Evolutionary conservation across 2,888 invertebrate genomes (phyloP).

Genomic region (Hypolimnas misippus): DNA sequence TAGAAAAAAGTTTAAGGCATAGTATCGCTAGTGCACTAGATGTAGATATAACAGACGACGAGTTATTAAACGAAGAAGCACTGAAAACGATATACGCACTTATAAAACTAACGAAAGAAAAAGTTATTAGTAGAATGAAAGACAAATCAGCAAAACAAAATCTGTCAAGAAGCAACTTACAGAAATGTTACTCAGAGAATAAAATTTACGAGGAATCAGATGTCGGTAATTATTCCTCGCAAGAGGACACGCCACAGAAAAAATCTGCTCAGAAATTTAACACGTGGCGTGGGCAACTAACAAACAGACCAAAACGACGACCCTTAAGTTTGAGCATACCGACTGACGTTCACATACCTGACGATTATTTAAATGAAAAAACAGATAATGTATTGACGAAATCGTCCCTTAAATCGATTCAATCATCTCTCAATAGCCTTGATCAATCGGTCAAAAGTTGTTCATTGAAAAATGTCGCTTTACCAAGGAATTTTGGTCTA

Average conservation of each 20-base stretch:
- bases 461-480: slow-evolving; percentile 73
- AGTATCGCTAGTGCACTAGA: slow-evolving; percentile 67
- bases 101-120: slow-evolving; percentile 78
- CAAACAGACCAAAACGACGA: slow-evolving; percentile 61
- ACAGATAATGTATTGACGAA: slow-evolving; percentile 55
- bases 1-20: slow-evolving; percentile 54
- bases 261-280: slow-evolving; percentile 66
- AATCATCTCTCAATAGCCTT: slow-evolving; percentile 69
- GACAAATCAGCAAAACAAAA: slow-evolving; percentile 63
- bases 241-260: slow-evolving; percentile 71
- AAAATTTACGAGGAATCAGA: slow-evolving; percentile 70
- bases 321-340: slow-evolving; percentile 79
- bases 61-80: slow-evolving; percentile 79
- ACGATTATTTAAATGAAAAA: slow-evolving; percentile 65
- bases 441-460: slow-evolving; percentile 66
- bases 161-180: slow-evolving; percentile 60
- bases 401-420: slow-evolving; percentile 71
- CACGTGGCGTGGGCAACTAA: slow-evolving; percentile 72
- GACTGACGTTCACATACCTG: slow-evolving; percentile 65
- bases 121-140: slow-evolving; percentile 75
- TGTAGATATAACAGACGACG: slow-evolving; percentile 74
- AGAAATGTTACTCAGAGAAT: slow-evolving; percentile 73
- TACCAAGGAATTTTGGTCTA: slow-evolving; percentile 84
- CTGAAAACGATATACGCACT: slow-evolving; percentile 81
- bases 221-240: slow-evolving; percentile 63